Conservation (phyloP, 2,888 invertebrate species). For the Melinopterus prodromus region DNA sequence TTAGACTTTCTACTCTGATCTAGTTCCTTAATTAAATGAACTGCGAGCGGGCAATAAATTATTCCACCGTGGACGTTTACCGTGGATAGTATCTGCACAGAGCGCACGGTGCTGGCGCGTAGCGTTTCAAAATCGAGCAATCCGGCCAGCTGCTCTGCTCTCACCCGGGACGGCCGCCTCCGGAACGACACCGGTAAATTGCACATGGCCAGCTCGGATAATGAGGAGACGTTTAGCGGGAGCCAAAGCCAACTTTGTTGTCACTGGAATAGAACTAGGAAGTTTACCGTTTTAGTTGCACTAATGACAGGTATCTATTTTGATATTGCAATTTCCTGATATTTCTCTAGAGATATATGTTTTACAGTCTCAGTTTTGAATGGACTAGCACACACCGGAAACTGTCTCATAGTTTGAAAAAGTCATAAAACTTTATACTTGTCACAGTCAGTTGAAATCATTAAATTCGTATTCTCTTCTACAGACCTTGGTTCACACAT, state of each 20-base stretch:
- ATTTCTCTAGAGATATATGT: background rate
- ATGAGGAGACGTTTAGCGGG: background rate
- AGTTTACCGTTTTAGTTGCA: background rate
- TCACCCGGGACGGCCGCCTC: background rate
- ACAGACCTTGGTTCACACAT: no score
- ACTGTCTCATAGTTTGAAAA: no score
- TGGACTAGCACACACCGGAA: no score
- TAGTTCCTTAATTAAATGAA: constrained; percentile 34
- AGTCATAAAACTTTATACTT: no score
- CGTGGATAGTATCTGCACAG: background rate
- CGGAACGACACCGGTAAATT: constrained; percentile 4
- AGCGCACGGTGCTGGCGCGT: background rate
- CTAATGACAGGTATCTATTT: background rate
- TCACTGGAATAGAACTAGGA: background rate
- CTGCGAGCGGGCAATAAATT: constrained; percentile 30
- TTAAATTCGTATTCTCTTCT: no score
- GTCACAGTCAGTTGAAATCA: no score
- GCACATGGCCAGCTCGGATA: background rate
- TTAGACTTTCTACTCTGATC: constrained; percentile 35
- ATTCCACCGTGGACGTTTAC: constrained; percentile 31
- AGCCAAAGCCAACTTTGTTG: background rate
- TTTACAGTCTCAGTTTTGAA: no score
- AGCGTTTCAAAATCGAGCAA: constrained; percentile 4
- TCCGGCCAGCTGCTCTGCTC: background rate
- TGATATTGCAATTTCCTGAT: background rate